phyloP scores from a whole-genome alignment of 2,113 vertebrate genomes.

The Gnathonemus echidnorhynchus region DNA sequence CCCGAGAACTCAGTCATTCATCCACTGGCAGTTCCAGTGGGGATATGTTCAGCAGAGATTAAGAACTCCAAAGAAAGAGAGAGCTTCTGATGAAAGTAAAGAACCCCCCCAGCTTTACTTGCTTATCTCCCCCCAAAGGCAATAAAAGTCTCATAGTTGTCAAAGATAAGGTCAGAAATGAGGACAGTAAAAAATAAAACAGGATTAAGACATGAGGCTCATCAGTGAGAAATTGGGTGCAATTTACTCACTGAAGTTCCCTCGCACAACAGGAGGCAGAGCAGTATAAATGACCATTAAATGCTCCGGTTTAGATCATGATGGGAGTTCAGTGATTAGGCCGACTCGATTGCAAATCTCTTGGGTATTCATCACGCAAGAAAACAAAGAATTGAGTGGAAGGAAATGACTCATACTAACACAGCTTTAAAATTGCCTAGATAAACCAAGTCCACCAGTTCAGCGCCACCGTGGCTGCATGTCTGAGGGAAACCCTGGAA shows the following conservation, averaged over 20 bases:
- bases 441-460: neutral
- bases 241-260: neutral
- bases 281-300: neutral
- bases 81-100: neutral
- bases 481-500: neutral
- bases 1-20: neutral
- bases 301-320: neutral
- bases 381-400: neutral
- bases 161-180: neutral
- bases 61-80: neutral
- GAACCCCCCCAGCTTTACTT: neutral
- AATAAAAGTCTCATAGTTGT: neutral
- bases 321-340: neutral
- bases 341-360: neutral
- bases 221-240: neutral
- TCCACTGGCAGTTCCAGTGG: neutral
- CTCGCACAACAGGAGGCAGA: neutral
- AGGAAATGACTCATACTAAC: neutral
- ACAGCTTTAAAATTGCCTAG: neutral
- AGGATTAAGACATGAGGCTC: neutral
- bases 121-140: neutral
- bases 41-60: neutral
- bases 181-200: neutral
- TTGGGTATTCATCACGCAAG: neutral
- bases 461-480: neutral